A percentile compares a stretch with the other conserved stretches of the same genome.
Conservation (phyloP, 1,140 invertebrate genomes). For the Formica selysi region DNA sequence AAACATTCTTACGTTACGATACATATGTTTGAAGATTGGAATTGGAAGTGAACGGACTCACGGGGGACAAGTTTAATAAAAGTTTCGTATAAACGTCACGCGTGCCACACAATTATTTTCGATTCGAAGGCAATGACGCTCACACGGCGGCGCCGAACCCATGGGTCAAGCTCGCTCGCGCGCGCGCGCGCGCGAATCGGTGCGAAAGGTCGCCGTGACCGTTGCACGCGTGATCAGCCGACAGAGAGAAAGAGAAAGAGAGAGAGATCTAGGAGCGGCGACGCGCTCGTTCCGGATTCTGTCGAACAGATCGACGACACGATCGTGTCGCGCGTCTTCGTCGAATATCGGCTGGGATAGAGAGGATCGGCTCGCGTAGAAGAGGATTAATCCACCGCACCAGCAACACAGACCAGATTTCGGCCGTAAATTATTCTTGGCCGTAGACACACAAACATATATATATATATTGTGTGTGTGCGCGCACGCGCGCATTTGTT, state of each 20-base stretch:
- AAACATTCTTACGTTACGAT: background rate
- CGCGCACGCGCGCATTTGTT: background rate
- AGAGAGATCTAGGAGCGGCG: conserved; percentile 28
- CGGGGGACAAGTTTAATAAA: background rate
- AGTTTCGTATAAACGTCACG: background rate
- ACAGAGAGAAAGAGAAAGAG: background rate
- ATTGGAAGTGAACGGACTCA: background rate
- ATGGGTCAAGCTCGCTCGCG: conserved; percentile 10
- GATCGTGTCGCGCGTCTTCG: conserved; percentile 40
- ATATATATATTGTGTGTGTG: conserved; percentile 15
- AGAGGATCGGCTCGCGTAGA: background rate
- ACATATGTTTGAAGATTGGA: background rate
- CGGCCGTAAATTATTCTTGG: conserved; percentile 76
- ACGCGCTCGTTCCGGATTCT: conserved; percentile 47
- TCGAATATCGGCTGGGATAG: background rate
- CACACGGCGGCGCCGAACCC: background rate
- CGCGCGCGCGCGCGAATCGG: conserved; percentile 12
- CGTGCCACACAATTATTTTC: conserved; percentile 20
- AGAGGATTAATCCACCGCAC: conserved; percentile 46
- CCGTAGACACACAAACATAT: conserved; percentile 63
- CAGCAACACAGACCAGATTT: conserved; percentile 23
- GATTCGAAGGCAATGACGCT: conserved; percentile 29
- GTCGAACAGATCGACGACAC: conserved; percentile 44
- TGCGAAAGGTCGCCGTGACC: conserved; percentile 53
- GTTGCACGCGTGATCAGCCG: conserved; percentile 49